Conservation (phyloP, 2,797 vertebrate genomes). For the Pangasius krempfi region DNA sequence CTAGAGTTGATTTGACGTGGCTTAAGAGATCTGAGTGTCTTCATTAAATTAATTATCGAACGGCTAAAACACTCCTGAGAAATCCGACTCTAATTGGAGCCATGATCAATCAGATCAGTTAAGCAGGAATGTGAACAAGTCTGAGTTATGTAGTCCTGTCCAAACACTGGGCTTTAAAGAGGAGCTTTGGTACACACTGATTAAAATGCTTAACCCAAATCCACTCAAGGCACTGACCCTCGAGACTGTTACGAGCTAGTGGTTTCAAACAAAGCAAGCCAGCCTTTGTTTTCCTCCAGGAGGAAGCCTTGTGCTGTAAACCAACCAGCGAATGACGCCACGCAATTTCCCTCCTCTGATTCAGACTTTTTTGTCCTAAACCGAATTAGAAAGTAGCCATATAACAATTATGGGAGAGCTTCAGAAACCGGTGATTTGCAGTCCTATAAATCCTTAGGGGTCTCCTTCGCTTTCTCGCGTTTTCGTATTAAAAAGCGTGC, state of each 20-base stretch:
- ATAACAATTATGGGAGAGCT: conserved; percentile 39
- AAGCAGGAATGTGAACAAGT: conserved; percentile 28
- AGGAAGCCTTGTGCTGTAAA: conserved; percentile 47
- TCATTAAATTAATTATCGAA: not conserved
- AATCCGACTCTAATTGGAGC: not conserved
- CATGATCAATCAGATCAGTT: conserved; percentile 26
- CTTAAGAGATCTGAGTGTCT: not conserved
- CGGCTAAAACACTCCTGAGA: not conserved
- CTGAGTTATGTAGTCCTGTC: conserved; percentile 10
- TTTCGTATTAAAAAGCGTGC: conserved; percentile 25
- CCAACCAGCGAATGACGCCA: conserved; percentile 32
- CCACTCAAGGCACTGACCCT: conserved; percentile 41
- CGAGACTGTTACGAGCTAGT: conserved; percentile 34
- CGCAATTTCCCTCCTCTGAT: conserved; percentile 46
- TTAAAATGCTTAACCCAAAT: conserved; percentile 48
- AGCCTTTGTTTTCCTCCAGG: conserved; percentile 44
- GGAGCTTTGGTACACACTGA: conserved; percentile 11
- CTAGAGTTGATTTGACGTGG: not conserved
- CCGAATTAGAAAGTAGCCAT: conserved; percentile 33
- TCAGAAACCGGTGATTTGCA: conserved; percentile 11
- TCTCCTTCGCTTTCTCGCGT: not conserved
- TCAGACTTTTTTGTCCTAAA: conserved; percentile 35
- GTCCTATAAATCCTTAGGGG: not conserved
- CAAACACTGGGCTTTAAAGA: conserved; percentile 20
- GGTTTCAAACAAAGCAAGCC: conserved; percentile 44